Conservation (phyloP, 2,888 invertebrate species). For the Folsomia manolachei region DNA sequence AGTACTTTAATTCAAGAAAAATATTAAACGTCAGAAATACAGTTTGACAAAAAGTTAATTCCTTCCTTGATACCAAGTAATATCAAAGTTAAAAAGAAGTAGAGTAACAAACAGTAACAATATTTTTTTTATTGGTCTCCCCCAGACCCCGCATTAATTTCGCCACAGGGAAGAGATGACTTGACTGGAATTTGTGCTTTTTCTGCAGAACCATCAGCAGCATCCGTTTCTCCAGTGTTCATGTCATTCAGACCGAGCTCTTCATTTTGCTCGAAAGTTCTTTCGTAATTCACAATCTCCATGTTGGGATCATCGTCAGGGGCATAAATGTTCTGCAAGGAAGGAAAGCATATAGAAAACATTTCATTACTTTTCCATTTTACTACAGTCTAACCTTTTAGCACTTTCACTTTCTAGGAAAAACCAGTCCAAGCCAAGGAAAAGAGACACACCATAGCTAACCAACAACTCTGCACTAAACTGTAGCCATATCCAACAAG, state of each 20-base stretch:
- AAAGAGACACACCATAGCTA: not conserved
- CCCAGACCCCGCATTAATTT: not conserved
- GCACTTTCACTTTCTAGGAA: not conserved
- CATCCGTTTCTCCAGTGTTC: slow-evolving; percentile 67
- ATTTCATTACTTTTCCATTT: slow-evolving; percentile 16
- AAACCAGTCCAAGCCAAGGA: not conserved
- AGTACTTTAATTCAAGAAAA: too few species aligned
- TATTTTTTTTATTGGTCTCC: not conserved
- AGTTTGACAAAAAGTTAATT: not conserved
- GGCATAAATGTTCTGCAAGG: slow-evolving; percentile 67
- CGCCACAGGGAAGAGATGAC: not conserved
- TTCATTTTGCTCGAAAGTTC: slow-evolving; percentile 88
- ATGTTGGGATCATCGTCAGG: slow-evolving; percentile 67
- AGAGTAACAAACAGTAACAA: not conserved
- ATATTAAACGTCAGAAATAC: too few species aligned
- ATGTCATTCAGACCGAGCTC: slow-evolving; percentile 93
- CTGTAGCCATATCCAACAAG: too few species aligned
- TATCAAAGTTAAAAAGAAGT: too few species aligned
- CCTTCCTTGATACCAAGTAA: too few species aligned
- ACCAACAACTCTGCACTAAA: too few species aligned
- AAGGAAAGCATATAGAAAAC: not conserved
- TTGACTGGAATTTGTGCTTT: too few species aligned
- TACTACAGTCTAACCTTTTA: not conserved
- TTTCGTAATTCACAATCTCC: slow-evolving; percentile 72
- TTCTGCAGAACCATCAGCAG: not conserved